phyloP scores from a whole-genome alignment of 1,140 invertebrate genomes.

The Druon quercuslanigerum region DNA sequence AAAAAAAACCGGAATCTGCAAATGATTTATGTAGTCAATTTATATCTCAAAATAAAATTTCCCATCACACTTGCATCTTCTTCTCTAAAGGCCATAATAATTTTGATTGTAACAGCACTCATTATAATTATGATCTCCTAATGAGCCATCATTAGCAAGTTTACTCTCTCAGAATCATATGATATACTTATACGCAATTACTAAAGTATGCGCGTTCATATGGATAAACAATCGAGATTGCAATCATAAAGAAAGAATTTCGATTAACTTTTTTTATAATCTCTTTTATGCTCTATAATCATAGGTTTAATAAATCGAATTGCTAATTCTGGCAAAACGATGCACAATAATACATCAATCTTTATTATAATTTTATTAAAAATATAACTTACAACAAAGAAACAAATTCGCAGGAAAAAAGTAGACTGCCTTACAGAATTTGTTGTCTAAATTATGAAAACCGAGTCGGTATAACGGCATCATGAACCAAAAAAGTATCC shows the following conservation, averaged over 20 bases:
- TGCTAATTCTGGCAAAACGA: background rate
- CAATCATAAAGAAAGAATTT: background rate
- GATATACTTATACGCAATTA: background rate
- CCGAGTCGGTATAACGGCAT: no score
- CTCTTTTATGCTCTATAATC: constrained; percentile 10
- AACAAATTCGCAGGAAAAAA: no score
- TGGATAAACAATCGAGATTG: constrained; percentile 6
- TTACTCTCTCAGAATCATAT: constrained; percentile 16
- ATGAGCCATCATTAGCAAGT: constrained; percentile 12
- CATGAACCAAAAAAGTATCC: no score
- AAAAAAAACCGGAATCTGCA: no score
- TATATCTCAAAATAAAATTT: background rate
- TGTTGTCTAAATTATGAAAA: no score
- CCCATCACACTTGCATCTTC: background rate
- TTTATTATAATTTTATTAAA: background rate
- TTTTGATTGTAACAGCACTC: background rate
- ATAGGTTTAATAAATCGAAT: background rate
- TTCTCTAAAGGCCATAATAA: constrained; percentile 1
- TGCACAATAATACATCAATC: background rate
- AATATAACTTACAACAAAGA: no score
- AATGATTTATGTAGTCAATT: background rate
- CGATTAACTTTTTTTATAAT: background rate
- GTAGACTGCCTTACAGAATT: no score
- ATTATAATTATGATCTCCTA: background rate
- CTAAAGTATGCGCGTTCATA: background rate